Conservation (phyloP, 1,140 invertebrate genomes). For the Amyelois transitella region DNA sequence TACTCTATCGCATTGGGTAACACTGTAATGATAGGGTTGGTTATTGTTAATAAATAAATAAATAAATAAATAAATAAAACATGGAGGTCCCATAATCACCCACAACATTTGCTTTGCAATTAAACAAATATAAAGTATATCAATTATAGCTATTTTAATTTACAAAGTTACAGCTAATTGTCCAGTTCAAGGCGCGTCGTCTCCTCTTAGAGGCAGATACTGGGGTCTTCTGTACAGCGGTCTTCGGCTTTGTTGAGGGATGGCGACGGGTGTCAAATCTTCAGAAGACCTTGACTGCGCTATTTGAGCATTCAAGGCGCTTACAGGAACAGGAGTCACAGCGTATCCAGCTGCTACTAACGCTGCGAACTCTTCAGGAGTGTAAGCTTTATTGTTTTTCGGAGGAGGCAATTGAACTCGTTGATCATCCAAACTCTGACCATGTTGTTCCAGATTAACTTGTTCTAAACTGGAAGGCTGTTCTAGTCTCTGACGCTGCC, state of each 20-base stretch:
- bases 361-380: conserved; percentile 69
- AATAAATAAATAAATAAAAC: neutral
- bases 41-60: too few relatives aligned
- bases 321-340: conserved; percentile 69
- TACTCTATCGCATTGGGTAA: too few relatives aligned
- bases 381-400: conserved; percentile 69
- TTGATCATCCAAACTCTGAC: conserved; percentile 42
- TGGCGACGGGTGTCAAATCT: conserved; percentile 21
- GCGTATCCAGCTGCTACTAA: conserved; percentile 69
- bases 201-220: conserved; percentile 57
- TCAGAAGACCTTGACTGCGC: conserved; percentile 51
- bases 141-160: conserved; percentile 38
- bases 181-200: conserved; percentile 54
- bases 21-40: too few relatives aligned
- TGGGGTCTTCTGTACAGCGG: conserved; percentile 42
- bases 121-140: neutral
- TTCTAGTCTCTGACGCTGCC: neutral
- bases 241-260: conserved; percentile 32
- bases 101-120: too few relatives aligned
- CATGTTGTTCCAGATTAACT: conserved; percentile 26
- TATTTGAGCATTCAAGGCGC: conserved; percentile 31
- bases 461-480: conserved; percentile 14
- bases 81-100: too few relatives aligned
- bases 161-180: conserved; percentile 44
- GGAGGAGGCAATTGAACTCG: conserved; percentile 63